Conservation (phyloP, 92 coral and sea anemone genomes). For the Galaxea fascicularis region DNA sequence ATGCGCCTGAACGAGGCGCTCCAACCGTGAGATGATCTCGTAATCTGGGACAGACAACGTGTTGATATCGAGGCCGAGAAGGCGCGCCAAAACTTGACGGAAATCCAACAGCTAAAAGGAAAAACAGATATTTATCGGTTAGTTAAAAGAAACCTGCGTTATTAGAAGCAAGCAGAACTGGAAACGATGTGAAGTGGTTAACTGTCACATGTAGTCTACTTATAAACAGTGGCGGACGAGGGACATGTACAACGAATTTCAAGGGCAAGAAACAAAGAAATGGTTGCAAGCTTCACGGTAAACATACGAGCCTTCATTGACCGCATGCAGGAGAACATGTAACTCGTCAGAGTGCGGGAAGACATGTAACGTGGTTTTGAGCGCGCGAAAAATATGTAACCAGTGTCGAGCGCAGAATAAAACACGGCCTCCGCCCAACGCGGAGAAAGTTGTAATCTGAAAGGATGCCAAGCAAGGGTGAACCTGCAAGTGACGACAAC, state of each 20-base stretch:
- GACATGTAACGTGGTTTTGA: not conserved
- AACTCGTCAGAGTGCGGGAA: not conserved
- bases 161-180: too few relatives aligned
- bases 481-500: not conserved
- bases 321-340: not conserved
- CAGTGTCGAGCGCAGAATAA: not conserved
- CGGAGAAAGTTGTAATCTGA: not conserved
- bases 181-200: not conserved
- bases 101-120: conserved; percentile 86
- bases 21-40: conserved; percentile 98
- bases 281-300: too few relatives aligned
- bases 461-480: too few relatives aligned
- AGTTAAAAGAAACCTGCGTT: not conserved
- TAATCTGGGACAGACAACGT: conserved; percentile 98
- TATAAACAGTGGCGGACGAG: too few relatives aligned
- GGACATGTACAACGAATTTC: too few relatives aligned
- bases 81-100: conserved; percentile 95
- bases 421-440: not conserved
- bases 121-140: not conserved
- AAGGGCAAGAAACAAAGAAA: too few relatives aligned
- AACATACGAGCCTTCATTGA: too few relatives aligned
- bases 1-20: conserved; percentile 98
- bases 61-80: conserved; percentile 96
- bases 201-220: too few relatives aligned
- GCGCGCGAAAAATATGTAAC: not conserved